Percentiles rank a stretch among this genome's conserved stretches.
Conservation (phyloP, 2,888 invertebrate genomes). For the Dynastes grantii region DNA sequence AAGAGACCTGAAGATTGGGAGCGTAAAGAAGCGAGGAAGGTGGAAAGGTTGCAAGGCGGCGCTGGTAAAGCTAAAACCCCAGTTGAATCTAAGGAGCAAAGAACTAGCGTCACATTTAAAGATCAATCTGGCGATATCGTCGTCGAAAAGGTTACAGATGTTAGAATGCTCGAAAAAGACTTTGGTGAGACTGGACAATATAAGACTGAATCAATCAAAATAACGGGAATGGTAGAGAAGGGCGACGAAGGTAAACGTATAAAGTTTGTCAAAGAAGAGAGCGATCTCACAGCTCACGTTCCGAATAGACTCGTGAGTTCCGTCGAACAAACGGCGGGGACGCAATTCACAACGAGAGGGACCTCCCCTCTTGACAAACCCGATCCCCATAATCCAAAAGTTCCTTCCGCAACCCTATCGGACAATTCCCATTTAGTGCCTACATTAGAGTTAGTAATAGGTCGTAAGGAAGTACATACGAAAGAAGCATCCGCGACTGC, state of each 20-base stretch:
- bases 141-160: slow-evolving; percentile 47
- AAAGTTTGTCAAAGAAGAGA: slow-evolving; percentile 45
- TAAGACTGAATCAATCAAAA: slow-evolving; percentile 50
- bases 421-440: slow-evolving; percentile 58
- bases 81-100: slow-evolving; percentile 63
- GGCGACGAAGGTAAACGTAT: slow-evolving; percentile 46
- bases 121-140: slow-evolving; percentile 50
- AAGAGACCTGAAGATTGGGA: slow-evolving; percentile 70
- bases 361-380: slow-evolving; percentile 69
- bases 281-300: slow-evolving; percentile 16
- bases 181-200: slow-evolving; percentile 39
- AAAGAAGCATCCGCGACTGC: slow-evolving; percentile 72
- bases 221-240: slow-evolving; percentile 50
- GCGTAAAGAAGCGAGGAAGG: slow-evolving; percentile 67
- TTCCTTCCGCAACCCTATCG: slow-evolving; percentile 58
- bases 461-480: slow-evolving; percentile 73
- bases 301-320: slow-evolving; percentile 30
- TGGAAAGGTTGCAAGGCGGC: slow-evolving; percentile 69
- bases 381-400: slow-evolving; percentile 62
- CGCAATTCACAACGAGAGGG: slow-evolving; percentile 62
- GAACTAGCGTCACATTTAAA: slow-evolving; percentile 58
- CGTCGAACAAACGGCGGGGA: slow-evolving; percentile 35
- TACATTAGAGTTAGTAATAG: slow-evolving; percentile 72
- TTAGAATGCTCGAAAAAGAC: slow-evolving; percentile 28
- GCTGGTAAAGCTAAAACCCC: slow-evolving; percentile 65